Base-by-base conservation (phyloP, 2,888 invertebrate species). In the Drymonia ruficornis region DNA sequence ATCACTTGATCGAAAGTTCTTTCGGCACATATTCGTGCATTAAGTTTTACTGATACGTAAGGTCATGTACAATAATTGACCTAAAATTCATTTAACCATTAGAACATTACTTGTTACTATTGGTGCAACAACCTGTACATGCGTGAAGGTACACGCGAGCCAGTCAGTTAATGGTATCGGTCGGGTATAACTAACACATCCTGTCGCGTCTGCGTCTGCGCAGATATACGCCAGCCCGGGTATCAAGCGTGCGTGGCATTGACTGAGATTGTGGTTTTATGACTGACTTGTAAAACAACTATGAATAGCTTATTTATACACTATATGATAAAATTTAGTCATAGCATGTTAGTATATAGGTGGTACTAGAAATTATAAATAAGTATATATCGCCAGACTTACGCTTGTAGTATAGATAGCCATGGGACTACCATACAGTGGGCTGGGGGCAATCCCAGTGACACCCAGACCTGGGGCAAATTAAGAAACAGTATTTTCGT, bases 151-250 rank as follows among this genome's bases (percentile, higher is more conserved):
- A 78, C 83, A 83, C 80, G 83, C 81, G 78, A 83, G 72, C 76
- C 63, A 65, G 74, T 75, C 65, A 63, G 72, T 72, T 83, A 84
- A 84, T 85, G 84, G 81, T 72, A 78, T 78, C 80, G 70, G 63
- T 64, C 67, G 61, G 66, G 77, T 75, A 80, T 81, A 80, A 80
- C 81, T 83, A 82, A 83, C 83, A 84, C 81, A 83, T 83, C 82
- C 83, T 81, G 83, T 78, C 74, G 67, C 60, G 64, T n/a, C 66
- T 52, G 65, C 55, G 55, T 44, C 59, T 57, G 67, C 47, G 51
- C 52, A 57, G 54, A 49, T 53, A 38, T 38, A 46, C 19, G 13
- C 13, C 19, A 29, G 47, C 16, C 34, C 12, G 1, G n/a, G 15
- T 31, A 47, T 47, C 47, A 15, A 15, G 16, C 23, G 31, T 12